Percentiles rank a stretch among this genome's conserved stretches.
These are phyloP conservation scores for Neocrepidodera transversa DNA, from an alignment of 2,888 invertebrate genomes.

Conservation along the genomic window DNA sequence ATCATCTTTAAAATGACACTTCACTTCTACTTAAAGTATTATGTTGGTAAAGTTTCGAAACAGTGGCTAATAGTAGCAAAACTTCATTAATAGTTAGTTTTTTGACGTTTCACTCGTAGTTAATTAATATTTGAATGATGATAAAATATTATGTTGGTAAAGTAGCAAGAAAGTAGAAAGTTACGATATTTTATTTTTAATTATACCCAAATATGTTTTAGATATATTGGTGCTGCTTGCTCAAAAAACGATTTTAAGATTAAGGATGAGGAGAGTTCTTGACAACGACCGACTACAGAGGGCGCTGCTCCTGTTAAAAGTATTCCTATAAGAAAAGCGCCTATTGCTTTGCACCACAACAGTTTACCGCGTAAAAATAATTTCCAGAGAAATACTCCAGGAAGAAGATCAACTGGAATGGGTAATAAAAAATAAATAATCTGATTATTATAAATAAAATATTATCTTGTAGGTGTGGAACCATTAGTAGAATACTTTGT, in stretches of 20 bases:
- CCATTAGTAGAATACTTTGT: constrained; percentile 82
- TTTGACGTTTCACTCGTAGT: no score
- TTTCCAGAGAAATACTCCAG: constrained; percentile 72
- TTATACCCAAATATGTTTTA: no score
- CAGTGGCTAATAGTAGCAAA: no score
- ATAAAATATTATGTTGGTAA: no score
- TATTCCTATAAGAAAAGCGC: constrained; percentile 54
- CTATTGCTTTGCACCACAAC: constrained; percentile 59
- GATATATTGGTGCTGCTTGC: constrained; percentile 56
- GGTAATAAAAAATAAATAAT: constrained; percentile 31
- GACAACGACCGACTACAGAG: constrained; percentile 63
- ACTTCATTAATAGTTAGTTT: no score
- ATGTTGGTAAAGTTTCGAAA: no score
- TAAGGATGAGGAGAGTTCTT: constrained; percentile 63
- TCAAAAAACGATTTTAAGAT: constrained; percentile 49
- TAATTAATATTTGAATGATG: no score
- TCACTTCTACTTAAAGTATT: no score
- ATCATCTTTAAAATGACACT: no score
- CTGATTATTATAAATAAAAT: not conserved
- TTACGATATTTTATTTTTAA: no score
- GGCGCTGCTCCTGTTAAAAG: constrained; percentile 61
- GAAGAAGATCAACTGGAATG: constrained; percentile 66
- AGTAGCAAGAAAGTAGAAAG: no score
- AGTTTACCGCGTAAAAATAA: constrained; percentile 64
- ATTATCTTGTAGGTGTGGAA: constrained; percentile 60